phyloP scores from a whole-genome alignment of 2,888 invertebrate genomes.

The Limnephilus auricula region DNA sequence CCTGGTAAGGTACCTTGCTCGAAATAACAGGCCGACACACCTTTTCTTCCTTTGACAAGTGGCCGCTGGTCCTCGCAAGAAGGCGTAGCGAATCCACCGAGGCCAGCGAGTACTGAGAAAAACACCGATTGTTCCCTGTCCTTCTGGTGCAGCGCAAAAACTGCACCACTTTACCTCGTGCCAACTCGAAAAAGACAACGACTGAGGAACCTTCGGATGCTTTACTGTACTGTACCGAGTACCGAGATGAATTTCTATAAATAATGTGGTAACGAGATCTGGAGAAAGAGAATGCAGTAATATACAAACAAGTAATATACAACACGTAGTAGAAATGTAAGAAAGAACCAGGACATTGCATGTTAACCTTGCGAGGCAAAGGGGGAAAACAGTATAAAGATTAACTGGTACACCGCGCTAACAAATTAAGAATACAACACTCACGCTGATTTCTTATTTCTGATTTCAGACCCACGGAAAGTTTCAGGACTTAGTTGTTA shows the following conservation, averaged over 20 bases:
- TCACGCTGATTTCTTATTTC: neutral
- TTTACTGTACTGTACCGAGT: neutral
- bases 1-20: neutral
- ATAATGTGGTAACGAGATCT: constrained; percentile 23
- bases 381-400: neutral
- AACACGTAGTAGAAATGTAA: constrained; percentile 11
- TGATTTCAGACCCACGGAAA: constrained; percentile 8
- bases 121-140: neutral
- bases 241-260: constrained; percentile 26
- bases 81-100: constrained; percentile 34
- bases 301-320: neutral
- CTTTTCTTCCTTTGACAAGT: constrained; percentile 34
- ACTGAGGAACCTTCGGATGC: constrained; percentile 20
- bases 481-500: neutral
- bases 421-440: neutral
- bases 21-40: constrained; percentile 34
- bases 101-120: constrained; percentile 15
- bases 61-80: constrained; percentile 26
- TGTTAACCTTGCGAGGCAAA: neutral
- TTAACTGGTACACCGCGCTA: neutral
- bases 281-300: neutral
- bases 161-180: constrained; percentile 25
- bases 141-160: constrained; percentile 32
- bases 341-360: neutral
- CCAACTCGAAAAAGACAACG: neutral